A percentile compares a stretch with the other conserved stretches of the same genome.
Evolutionary conservation across 2,113 vertebrate genomes (phyloP).

Genomic region (Ptychochromis oligacanthus): DNA sequence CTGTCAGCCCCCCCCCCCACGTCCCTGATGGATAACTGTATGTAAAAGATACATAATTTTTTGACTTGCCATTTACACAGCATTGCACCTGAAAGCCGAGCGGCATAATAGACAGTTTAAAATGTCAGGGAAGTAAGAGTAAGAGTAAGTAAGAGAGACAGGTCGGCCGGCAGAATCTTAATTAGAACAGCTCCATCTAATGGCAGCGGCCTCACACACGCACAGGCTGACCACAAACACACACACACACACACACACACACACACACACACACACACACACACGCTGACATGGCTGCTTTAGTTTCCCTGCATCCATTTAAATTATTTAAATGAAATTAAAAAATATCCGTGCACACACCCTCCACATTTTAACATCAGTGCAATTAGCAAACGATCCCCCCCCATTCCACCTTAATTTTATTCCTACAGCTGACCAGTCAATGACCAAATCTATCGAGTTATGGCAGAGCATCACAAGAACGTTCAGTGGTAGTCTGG

Average conservation of each 20-base stretch:
- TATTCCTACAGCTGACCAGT: conserved; percentile 86
- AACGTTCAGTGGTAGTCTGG: conserved; percentile 88
- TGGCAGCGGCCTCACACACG: conserved; percentile 59
- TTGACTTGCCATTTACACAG: conserved; percentile 87
- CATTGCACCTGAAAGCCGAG: conserved; percentile 84
- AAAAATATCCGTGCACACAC: background rate
- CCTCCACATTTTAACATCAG: conserved; percentile 66
- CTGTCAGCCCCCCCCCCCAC: conserved; percentile 38
- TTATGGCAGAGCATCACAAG: conserved; percentile 86
- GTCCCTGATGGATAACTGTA: conserved; percentile 82
- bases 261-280: background rate
- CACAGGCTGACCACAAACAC: background rate
- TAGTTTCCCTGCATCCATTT: conserved; percentile 3
- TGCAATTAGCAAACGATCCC: conserved; percentile 75
- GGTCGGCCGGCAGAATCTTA: conserved; percentile 81
- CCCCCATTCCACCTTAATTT: conserved; percentile 48
- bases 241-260: background rate
- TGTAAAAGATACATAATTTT: conserved; percentile 87
- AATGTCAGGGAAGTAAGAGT: conserved; percentile 85
- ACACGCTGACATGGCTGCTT: background rate
- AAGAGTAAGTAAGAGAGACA: conserved; percentile 82
- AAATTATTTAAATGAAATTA: background rate
- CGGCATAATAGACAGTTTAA: conserved; percentile 87
- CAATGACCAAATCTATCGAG: conserved; percentile 86
- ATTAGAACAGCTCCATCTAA: conserved; percentile 81